A percentile compares a stretch with the other conserved stretches of the same genome.
Evolutionary conservation across 2,888 invertebrate species (phyloP).

Genomic region (Campoplex nolae): DNA sequence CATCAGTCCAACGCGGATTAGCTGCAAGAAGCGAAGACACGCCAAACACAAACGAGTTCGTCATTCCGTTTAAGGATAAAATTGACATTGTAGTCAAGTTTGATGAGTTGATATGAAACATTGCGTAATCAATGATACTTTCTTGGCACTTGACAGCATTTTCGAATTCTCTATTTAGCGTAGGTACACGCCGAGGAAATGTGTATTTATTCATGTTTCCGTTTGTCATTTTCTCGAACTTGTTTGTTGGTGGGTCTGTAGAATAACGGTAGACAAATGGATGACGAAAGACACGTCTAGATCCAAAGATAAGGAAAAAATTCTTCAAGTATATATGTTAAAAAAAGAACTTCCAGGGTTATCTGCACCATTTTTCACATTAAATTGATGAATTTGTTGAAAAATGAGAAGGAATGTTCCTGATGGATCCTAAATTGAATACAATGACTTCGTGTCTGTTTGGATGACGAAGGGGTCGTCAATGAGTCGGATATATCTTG

Average conservation of each 20-base stretch:
- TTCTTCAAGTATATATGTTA: too few relatives aligned
- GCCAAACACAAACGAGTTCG: background rate
- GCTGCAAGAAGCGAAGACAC: constrained; percentile 1
- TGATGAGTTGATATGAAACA: background rate
- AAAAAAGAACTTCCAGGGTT: too few relatives aligned
- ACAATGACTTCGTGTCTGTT: background rate
- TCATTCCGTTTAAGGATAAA: background rate
- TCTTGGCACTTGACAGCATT: background rate
- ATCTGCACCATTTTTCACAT: background rate
- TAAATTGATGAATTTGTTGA: background rate
- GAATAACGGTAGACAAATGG: too few relatives aligned
- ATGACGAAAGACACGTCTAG: too few relatives aligned
- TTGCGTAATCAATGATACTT: background rate
- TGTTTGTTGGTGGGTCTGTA: too few relatives aligned
- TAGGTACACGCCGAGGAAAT: too few relatives aligned
- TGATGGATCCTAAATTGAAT: background rate
- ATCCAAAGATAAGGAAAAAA: too few relatives aligned
- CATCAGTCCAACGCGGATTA: background rate
- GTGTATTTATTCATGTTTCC: too few relatives aligned
- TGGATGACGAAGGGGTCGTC: background rate
- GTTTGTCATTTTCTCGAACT: too few relatives aligned
- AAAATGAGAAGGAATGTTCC: constrained; percentile 2
- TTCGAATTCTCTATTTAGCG: too few relatives aligned
- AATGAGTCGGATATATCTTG: background rate
- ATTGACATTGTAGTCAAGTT: background rate